Evolutionary conservation across 2,113 vertebrate genomes (phyloP).

Genomic region (Anolis carolinensis): DNA sequence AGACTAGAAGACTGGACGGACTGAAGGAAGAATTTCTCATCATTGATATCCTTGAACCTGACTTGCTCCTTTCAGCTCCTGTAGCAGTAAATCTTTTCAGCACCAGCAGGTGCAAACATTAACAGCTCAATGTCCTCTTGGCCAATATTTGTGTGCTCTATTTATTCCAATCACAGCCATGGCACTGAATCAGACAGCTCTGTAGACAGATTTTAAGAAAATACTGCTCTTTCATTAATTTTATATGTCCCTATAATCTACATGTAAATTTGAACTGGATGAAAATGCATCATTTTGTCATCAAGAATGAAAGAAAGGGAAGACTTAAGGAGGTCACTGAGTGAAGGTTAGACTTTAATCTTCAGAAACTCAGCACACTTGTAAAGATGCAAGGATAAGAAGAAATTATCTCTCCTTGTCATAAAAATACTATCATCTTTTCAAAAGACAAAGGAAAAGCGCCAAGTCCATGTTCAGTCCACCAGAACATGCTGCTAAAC

Average conservation of each 20-base stretch:
- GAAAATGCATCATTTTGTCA: conserved; percentile 70
- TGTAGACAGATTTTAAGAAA: conserved; percentile 72
- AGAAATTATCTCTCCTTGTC: conserved; percentile 57
- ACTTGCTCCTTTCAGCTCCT: conserved; percentile 51
- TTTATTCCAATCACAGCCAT: conserved; percentile 66
- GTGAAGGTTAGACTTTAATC: conserved; percentile 48
- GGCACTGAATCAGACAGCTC: conserved; percentile 55
- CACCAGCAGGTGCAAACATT: conserved; percentile 78
- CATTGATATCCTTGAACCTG: conserved; percentile 85
- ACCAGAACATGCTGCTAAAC: conserved; percentile 46
- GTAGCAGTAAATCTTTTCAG: conserved; percentile 82
- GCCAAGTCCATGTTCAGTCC: conserved; percentile 63
- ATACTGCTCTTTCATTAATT: conserved; percentile 74
- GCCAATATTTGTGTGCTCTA: conserved; percentile 64
- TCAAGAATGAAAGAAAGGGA: conserved; percentile 39
- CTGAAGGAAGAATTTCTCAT: conserved; percentile 85
- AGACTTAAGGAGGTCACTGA: conserved; percentile 38
- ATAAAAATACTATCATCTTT: conserved; percentile 66
- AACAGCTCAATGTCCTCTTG: conserved; percentile 63
- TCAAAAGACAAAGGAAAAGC: conserved; percentile 59
- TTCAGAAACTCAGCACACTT: conserved; percentile 46
- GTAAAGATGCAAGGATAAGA: conserved; percentile 52
- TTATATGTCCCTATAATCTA: conserved; percentile 76
- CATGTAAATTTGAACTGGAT: conserved; percentile 69
- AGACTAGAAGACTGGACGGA: conserved; percentile 72